Evolutionary conservation across 2,888 invertebrate species (phyloP), one percentile per base, ranked within the genome.

Genomic region (Hypolimnas misippus): DNA sequence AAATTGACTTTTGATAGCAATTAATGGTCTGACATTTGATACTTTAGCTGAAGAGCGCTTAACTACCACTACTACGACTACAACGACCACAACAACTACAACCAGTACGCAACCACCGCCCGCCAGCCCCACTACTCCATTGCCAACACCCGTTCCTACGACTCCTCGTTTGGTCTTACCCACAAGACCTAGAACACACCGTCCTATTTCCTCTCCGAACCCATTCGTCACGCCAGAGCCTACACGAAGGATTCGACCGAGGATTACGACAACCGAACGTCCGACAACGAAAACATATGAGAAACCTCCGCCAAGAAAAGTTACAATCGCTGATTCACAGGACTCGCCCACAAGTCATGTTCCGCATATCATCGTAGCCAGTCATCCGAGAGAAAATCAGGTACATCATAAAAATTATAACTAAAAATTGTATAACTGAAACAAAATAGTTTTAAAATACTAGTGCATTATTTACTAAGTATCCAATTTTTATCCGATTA

Each of bases 381-480:
- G 92, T 56, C 96, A 96, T 92, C 96, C 96, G 2, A 95, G 96
- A 81, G 97, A 97, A 75, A 97, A 97, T 77, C 97, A 97, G 82
- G 91, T 89, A 79, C 14, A n/a, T 17, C 7, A 3, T 12, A 42
- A 10, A 42, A 14, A 40, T 40, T 6, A 40, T 14, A 6, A 16
- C 10, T 17, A 5, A 21, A 21, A 12, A 12, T 12, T 21, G 19
- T 17, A 17, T 2, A 42, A 42, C 10, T 5, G 6, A 17, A 16
- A 3, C 1, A 16, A 16, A 10, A 40, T n/a, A n/a, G n/a, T n/a
- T n/a, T n/a, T n/a, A n/a, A n/a, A n/a, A n/a, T n/a, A n/a, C n/a
- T n/a, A n/a, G n/a, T n/a, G n/a, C n/a, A n/a, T n/a, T n/a, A n/a
- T n/a, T n/a, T n/a, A n/a, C n/a, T n/a, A n/a, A n/a, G n/a, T n/a